phyloP scores from a whole-genome alignment of 2,113 vertebrate species.

The Oryzias melastigma region DNA sequence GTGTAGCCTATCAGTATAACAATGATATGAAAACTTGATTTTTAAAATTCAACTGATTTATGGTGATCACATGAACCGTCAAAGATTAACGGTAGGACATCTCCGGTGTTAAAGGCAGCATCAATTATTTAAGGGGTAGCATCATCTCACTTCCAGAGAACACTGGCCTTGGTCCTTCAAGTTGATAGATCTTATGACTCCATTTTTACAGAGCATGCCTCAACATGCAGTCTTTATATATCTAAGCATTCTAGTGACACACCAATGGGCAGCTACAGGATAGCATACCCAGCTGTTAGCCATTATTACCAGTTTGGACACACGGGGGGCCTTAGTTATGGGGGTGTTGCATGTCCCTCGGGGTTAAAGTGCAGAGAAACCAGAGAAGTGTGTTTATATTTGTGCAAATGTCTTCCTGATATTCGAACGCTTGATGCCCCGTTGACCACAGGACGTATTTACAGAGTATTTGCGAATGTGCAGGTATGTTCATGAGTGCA shows the following conservation, averaged over 20 bases:
- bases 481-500: conserved; percentile 3
- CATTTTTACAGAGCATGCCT: conserved; percentile 38
- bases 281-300: conserved; percentile 71
- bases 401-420: conserved; percentile 14
- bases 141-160: conserved; percentile 11
- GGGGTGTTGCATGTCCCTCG: conserved; percentile 58
- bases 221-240: conserved; percentile 65
- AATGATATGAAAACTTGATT: no score
- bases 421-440: conserved; percentile 5
- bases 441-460: conserved; percentile 17
- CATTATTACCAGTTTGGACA: conserved; percentile 65
- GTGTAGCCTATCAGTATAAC: no score
- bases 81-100: no score
- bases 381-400: conserved; percentile 43
- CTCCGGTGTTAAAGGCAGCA: no score
- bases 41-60: no score
- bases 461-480: conserved; percentile 9
- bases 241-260: conserved; percentile 42
- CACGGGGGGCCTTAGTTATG: conserved; percentile 44
- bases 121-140: background rate
- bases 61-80: no score
- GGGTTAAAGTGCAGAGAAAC: conserved; percentile 55
- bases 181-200: conserved; percentile 37
- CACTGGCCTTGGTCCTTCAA: conserved; percentile 21
- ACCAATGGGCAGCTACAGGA: conserved; percentile 35